These are phyloP conservation scores for Microctonus hyperodae DNA, from an alignment of 2,888 invertebrate genomes.

Conservation along the genomic window DNA sequence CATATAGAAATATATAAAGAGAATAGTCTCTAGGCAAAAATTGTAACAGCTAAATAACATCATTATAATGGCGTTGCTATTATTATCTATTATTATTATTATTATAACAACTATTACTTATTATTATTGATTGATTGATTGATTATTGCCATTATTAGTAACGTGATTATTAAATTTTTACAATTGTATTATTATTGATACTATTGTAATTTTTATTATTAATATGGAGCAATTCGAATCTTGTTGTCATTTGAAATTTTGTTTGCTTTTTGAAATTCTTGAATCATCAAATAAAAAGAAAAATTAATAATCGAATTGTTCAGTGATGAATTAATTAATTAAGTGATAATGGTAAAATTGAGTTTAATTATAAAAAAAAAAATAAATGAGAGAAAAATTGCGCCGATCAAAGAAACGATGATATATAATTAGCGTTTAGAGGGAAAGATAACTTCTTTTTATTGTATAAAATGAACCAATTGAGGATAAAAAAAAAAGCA, in stretches of 20 bases:
- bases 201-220: slow-evolving; percentile 34
- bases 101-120: not conserved
- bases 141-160: slow-evolving; percentile 45
- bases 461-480: slow-evolving; percentile 53
- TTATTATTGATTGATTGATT: slow-evolving; percentile 41
- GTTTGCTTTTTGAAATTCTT: not conserved
- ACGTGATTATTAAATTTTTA: slow-evolving; percentile 47
- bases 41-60: slow-evolving; percentile 55
- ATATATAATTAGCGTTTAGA: slow-evolving; percentile 41
- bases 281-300: not conserved
- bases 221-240: not conserved
- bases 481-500: slow-evolving; percentile 19
- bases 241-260: not conserved
- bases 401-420: slow-evolving; percentile 39
- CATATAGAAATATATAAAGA: slow-evolving; percentile 48
- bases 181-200: slow-evolving; percentile 51
- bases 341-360: not conserved
- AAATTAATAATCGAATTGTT: not conserved
- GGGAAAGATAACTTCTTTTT: slow-evolving; percentile 51
- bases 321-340: not conserved
- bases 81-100: slow-evolving; percentile 35
- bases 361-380: slow-evolving; percentile 7
- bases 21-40: slow-evolving; percentile 58
- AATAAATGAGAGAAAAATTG: slow-evolving; percentile 25
- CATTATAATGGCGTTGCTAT: slow-evolving; percentile 55